Conservation (phyloP, 2,113 vertebrate species). For the Anas platyrhynchos region DNA sequence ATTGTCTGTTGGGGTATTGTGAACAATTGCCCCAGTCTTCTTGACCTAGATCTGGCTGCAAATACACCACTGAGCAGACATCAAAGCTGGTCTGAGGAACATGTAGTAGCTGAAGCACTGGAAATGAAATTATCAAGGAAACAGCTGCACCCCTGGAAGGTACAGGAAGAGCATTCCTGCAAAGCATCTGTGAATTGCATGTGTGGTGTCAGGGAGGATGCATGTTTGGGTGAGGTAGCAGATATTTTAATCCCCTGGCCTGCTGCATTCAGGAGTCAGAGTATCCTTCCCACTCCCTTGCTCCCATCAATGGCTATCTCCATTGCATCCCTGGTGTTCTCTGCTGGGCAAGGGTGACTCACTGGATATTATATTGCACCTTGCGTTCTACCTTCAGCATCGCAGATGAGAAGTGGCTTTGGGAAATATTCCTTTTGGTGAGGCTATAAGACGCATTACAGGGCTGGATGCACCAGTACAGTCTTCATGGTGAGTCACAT, state of each 20-base stretch:
- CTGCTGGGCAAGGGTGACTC: neutral
- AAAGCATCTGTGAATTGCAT: neutral
- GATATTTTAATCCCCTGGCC: neutral
- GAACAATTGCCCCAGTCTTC: fast-evolving
- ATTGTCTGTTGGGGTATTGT: fast-evolving
- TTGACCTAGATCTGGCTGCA: neutral
- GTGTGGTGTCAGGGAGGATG: neutral
- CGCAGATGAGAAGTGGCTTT: neutral
- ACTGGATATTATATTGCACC: neutral
- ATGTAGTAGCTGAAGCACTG: neutral
- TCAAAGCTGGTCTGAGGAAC: neutral
- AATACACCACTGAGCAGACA: fast-evolving
- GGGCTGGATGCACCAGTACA: neutral
- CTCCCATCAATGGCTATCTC: neutral
- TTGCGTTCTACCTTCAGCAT: neutral
- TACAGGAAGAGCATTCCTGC: conserved; percentile 3
- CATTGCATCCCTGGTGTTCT: too few species aligned
- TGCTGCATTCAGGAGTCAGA: neutral
- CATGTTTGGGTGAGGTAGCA: neutral
- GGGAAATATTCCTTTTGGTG: neutral
- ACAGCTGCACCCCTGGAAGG: neutral
- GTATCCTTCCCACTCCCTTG: neutral
- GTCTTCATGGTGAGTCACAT: neutral
- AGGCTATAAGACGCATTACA: neutral
- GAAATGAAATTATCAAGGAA: neutral